Evolutionary conservation across 2,888 invertebrate genomes (phyloP), one percentile per base, ranked within the genome.

Genomic region (Byasa hedistus): DNA sequence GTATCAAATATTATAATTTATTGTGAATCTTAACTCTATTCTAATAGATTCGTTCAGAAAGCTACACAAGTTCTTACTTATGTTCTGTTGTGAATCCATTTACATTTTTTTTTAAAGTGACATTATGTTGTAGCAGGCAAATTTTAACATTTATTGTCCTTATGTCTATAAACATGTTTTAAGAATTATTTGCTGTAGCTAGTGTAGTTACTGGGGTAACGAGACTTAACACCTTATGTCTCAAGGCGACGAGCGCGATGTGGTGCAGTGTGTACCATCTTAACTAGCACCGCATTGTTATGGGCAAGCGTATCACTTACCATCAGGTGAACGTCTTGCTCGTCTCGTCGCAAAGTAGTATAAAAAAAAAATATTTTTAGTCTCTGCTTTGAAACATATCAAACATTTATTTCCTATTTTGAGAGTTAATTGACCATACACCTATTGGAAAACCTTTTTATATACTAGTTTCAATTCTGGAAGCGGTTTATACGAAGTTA

Each of bases 81-180:
- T 32, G 21, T 66, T 48, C 62, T 54, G 22, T 54, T 54, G 58
- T 44, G 51, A 51, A 62, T 57, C 57, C 57, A 58, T 44, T 57
- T 65, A 22, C 19, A 24, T n/a, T 17, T 24, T 39, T 36, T 5
- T 22, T 10, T 19, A 21, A 54, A 27, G 17, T 54, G 44, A 44
- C 17, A 17, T 58, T 52, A 51, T 57, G 57, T 51, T 15, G n/a
- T 39, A 52, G n/a, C n/a, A 24, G 24, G 23, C 23, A 57, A 44
- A 57, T 23, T 61, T 57, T 27, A 58, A 58, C 57, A 57, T 44
- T 66, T 66, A 66, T 66, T 66, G 66, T 66, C 66, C 52, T 66
- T 66, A 51, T 54, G n/a, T 17, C 61, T 58, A 66, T 44, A 44
- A 61, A 57, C 54, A 61, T 24, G 51, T 57, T 57, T 57, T 44